These are phyloP conservation scores for Micrasema longulum DNA, from an alignment of 1,140 invertebrate species.

Conservation along the genomic window DNA sequence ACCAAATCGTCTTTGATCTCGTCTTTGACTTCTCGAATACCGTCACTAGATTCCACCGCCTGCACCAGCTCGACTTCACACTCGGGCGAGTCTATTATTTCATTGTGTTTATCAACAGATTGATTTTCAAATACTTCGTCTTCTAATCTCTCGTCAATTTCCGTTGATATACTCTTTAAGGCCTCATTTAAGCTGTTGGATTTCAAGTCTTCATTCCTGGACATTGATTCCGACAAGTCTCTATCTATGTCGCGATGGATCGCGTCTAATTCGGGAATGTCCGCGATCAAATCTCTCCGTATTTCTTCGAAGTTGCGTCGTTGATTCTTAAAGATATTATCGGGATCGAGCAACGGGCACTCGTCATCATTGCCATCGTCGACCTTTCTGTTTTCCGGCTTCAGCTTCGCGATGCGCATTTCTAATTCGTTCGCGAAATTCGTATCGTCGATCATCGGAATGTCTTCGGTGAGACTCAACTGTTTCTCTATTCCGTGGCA, in stretches of 20 bases:
- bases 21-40: too few relatives aligned
- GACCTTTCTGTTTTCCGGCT: conserved; percentile 58
- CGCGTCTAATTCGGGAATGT: conserved; percentile 66
- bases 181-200: conserved; percentile 60
- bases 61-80: conserved; percentile 3
- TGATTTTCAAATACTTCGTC: conserved; percentile 53
- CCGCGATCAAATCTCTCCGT: conserved; percentile 66
- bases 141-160: conserved; percentile 58
- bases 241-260: conserved; percentile 62
- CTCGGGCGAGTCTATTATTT: conserved; percentile 11
- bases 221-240: conserved; percentile 34
- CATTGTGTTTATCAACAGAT: not conserved
- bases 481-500: conserved; percentile 65
- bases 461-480: conserved; percentile 66
- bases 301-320: conserved; percentile 64
- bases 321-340: conserved; percentile 41
- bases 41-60: conserved; percentile 55
- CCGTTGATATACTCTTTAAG: conserved; percentile 60
- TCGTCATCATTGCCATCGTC: conserved; percentile 30
- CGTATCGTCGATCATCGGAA: conserved; percentile 67
- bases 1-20: too few relatives aligned
- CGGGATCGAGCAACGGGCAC: conserved; percentile 43
- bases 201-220: conserved; percentile 31
- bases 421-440: conserved; percentile 64
- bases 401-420: conserved; percentile 63